phyloP scores from a whole-genome alignment of 2,888 invertebrate species.

The Enchytraeus crypticus region DNA sequence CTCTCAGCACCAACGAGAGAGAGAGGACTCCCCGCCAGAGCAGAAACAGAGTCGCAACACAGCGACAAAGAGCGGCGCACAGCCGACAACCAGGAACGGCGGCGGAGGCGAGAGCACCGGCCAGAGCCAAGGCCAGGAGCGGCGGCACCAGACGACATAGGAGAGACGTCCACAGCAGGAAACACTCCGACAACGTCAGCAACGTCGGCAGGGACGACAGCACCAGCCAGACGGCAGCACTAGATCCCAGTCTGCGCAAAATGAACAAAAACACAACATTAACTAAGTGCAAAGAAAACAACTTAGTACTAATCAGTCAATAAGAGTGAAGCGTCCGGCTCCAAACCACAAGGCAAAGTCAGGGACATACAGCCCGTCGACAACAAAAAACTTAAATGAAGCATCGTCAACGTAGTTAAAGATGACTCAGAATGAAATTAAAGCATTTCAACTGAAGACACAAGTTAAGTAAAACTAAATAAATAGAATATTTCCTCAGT shows the following conservation, averaged over 20 bases:
- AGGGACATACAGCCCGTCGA: too few species aligned
- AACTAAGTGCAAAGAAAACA: too few species aligned
- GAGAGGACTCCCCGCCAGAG: not conserved
- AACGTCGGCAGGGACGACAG: not conserved
- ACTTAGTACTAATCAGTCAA: too few species aligned
- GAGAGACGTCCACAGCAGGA: not conserved
- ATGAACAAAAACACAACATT: not conserved
- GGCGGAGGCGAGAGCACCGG: not conserved
- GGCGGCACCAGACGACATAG: not conserved
- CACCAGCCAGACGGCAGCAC: not conserved
- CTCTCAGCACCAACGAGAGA: not conserved
- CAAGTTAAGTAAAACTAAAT: too few species aligned
- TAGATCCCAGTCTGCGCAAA: not conserved
- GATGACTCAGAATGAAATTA: too few species aligned
- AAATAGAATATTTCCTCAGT: too few species aligned
- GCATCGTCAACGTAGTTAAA: too few species aligned
- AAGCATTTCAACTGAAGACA: too few species aligned
- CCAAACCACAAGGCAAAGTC: not conserved
- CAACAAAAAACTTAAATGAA: too few species aligned
- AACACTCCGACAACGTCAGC: not conserved
- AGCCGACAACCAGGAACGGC: not conserved
- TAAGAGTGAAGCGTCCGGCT: too few species aligned
- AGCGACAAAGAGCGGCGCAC: not conserved
- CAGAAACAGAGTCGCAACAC: not conserved
- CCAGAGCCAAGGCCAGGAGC: not conserved